Base-by-base conservation (phyloP, 2,888 invertebrate species). In the Taenaris catops region DNA sequence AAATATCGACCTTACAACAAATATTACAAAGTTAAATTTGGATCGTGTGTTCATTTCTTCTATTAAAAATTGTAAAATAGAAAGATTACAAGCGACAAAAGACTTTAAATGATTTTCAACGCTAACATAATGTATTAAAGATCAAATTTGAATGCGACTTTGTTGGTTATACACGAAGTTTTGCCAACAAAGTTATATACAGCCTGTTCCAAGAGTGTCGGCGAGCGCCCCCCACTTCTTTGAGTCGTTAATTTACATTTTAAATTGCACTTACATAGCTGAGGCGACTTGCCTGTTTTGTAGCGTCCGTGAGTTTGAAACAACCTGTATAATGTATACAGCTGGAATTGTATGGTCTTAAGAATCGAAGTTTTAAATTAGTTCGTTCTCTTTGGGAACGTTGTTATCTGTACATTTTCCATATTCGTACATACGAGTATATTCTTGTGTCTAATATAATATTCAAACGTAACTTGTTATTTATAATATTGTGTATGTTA, bases 181-280 rank as follows among this genome's bases (percentile, higher is more conserved):
- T 9, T 2, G 14, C 5, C 9, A 7, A 1, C 3, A 8, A 7
- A 31, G 25, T 9, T 31, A 34, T 53, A 48, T 53, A 63, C 55
- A 63, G 63, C 53, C 57, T 63, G 70, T 62, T 65, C 59, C 55
- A 75, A 80, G 78, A 72, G 74, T 67, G 78, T 66, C 59, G 68
- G 76, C 62, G 69, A 66, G 63, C 58, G 51, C 31, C 58, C 63
- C 70, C 72, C 69, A 70, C 72, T 87, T 87, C 87, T 87, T 87
- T 87, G 78, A 78, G 63, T 68, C 75, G 86, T 87, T 87, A 87
- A 87, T 87, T 87, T 87, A 87, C 87, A 87, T 87, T 87, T 87
- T 87, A 87, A 87, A 87, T 87, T 87, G 86, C 87, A 84, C 84
- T 87, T 83, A 81, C 79, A 84, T 84, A 74, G 81, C 74, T 66